A percentile compares a stretch with the other conserved stretches of the same genome.
Conservation (phyloP, 2,888 invertebrate species). For the Euproctis similis region DNA sequence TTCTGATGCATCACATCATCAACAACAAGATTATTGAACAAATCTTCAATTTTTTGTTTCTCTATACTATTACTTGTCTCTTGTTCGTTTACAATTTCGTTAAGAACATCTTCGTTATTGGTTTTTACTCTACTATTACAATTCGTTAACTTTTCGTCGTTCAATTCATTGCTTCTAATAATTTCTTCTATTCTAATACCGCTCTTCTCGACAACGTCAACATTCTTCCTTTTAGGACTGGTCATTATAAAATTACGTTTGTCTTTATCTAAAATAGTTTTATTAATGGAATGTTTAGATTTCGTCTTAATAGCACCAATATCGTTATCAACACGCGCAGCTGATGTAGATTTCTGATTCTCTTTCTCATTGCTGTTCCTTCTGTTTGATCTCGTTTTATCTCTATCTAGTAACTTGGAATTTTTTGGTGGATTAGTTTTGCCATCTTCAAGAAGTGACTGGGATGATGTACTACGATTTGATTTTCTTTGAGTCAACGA, state of each 20-base stretch:
- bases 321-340: conserved; percentile 49
- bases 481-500: conserved; percentile 47
- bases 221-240: conserved; percentile 54
- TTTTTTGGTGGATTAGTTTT: conserved; percentile 50
- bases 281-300: conserved; percentile 70
- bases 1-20: conserved; percentile 29
- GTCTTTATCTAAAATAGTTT: conserved; percentile 68
- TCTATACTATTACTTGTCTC: conserved; percentile 43
- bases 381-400: conserved; percentile 47
- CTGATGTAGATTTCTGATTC: conserved; percentile 44
- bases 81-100: conserved; percentile 52
- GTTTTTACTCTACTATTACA: conserved; percentile 25
- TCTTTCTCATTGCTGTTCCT: conserved; percentile 58
- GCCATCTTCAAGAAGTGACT: conserved; percentile 53
- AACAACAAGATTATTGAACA: conserved; percentile 55
- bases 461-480: conserved; percentile 61
- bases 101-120: conserved; percentile 54
- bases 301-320: conserved; percentile 72
- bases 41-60: conserved; percentile 55
- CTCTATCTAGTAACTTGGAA: conserved; percentile 61
- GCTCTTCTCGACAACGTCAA: conserved; percentile 42
- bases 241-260: conserved; percentile 59
- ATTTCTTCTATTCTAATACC: conserved; percentile 40
- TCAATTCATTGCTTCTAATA: conserved; percentile 31
- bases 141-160: conserved; percentile 38